Evolutionary conservation across 2,797 vertebrate genomes (phyloP).

Genomic region (Ctenopoma kingsleyae): DNA sequence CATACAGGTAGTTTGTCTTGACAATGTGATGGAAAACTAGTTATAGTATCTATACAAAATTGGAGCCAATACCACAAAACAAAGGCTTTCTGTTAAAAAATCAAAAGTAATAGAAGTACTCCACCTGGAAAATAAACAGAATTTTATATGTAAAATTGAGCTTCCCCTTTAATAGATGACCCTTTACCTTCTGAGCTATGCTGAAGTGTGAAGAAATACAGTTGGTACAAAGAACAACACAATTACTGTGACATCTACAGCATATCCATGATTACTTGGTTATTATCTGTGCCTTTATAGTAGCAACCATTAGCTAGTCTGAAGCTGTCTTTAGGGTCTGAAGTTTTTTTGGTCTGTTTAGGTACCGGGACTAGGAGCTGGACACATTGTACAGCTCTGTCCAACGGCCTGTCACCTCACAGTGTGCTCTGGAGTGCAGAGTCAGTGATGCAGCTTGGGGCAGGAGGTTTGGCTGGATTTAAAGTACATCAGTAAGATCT

Average conservation of each 20-base stretch:
- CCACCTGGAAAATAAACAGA: neutral
- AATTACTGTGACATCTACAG: conserved; percentile 23
- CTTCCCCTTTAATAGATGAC: neutral
- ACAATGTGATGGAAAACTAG: no score
- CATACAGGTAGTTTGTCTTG: no score
- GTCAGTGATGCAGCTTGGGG: conserved; percentile 1
- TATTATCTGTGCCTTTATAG: neutral
- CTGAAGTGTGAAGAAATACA: conserved; percentile 18
- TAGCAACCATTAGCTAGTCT: conserved; percentile 1
- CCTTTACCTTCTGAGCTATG: neutral
- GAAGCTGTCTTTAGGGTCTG: conserved; percentile 1
- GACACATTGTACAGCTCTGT: neutral
- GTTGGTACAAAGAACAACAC: conserved; percentile 14
- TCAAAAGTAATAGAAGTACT: neutral
- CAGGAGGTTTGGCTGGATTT: neutral
- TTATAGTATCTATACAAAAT: no score
- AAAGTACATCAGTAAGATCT: conserved; percentile 22
- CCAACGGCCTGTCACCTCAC: neutral
- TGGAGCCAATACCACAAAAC: neutral
- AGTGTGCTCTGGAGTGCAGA: neutral
- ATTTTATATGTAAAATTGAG: neutral
- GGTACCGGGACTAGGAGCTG: neutral
- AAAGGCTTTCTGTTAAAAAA: neutral
- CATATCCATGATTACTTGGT: neutral
- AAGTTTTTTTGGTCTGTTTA: conserved; percentile 1